Evolutionary conservation across 1,140 invertebrate genomes (phyloP).

Genomic region (Diploscapter pachys): DNA sequence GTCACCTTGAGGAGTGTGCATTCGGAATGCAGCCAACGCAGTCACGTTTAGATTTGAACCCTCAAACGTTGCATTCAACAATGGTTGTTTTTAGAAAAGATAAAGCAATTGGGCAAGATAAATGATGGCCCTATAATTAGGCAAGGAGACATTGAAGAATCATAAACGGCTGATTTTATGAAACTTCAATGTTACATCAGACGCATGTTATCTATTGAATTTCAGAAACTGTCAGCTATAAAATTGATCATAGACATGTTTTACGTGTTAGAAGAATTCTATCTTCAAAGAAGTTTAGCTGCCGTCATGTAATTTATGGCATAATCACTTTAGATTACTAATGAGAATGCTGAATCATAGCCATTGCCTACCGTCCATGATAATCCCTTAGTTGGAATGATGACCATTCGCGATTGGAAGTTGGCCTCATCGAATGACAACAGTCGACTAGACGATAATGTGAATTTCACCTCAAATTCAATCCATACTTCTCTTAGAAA

Average conservation of each 20-base stretch:
- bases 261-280: no score
- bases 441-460: constrained; percentile 38
- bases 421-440: constrained; percentile 35
- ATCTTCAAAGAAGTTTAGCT: neutral
- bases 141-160: neutral
- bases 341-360: neutral
- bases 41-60: constrained; percentile 48
- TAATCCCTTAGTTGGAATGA: constrained; percentile 42
- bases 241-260: no score
- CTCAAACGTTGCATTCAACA: constrained; percentile 24
- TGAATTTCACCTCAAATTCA: constrained; percentile 41
- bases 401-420: constrained; percentile 43
- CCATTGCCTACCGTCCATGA: constrained; percentile 40
- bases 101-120: neutral
- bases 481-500: no score
- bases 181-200: neutral
- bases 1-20: constrained; percentile 40
- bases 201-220: no score
- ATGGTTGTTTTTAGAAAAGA: neutral
- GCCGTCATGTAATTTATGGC: neutral
- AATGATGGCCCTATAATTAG: no score
- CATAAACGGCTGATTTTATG: constrained; percentile 6
- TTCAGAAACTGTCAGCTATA: no score
- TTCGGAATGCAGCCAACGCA: constrained; percentile 41
- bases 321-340: no score